Conservation (phyloP, 64 coral and sea anemone genomes). For the Orbicella faveolata region DNA sequence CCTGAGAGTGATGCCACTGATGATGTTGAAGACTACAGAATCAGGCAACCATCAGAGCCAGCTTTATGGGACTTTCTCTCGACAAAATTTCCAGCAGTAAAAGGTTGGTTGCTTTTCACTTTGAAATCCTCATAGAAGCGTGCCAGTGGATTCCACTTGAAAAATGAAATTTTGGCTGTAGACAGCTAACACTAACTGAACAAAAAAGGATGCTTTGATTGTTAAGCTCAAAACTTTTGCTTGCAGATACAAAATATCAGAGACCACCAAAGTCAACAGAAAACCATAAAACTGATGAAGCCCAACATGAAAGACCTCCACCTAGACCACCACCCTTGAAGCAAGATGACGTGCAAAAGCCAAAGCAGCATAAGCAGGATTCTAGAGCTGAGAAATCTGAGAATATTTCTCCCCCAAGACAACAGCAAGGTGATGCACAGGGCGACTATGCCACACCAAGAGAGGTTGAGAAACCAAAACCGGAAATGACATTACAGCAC, state of each 20-base stretch:
- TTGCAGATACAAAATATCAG: constrained; percentile 29
- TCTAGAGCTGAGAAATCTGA: constrained; percentile 16
- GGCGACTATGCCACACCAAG: constrained; percentile 8
- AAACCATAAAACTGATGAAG: constrained; percentile 20
- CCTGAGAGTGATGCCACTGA: constrained; percentile 14
- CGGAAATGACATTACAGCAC: background rate
- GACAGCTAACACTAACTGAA: too few species aligned
- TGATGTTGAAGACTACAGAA: constrained; percentile 78
- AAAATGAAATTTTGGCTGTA: too few species aligned
- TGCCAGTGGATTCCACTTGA: background rate
- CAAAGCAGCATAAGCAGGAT: constrained; percentile 35
- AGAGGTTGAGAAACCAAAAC: constrained; percentile 13
- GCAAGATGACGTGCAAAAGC: constrained; percentile 21
- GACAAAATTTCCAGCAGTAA: constrained; percentile 56
- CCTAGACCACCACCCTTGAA: constrained; percentile 19
- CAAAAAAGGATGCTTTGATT: background rate
- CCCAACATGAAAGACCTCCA: constrained; percentile 16
- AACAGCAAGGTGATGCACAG: constrained; percentile 26
- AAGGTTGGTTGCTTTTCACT: constrained; percentile 24
- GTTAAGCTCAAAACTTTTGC: background rate
- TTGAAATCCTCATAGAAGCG: background rate
- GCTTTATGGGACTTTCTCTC: constrained; percentile 84
- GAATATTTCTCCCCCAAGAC: constrained; percentile 6
- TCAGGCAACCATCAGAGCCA: constrained; percentile 73
- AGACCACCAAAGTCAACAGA: constrained; percentile 5